phyloP scores from a whole-genome alignment of 2,888 invertebrate species.

The Drosophila greeni region DNA sequence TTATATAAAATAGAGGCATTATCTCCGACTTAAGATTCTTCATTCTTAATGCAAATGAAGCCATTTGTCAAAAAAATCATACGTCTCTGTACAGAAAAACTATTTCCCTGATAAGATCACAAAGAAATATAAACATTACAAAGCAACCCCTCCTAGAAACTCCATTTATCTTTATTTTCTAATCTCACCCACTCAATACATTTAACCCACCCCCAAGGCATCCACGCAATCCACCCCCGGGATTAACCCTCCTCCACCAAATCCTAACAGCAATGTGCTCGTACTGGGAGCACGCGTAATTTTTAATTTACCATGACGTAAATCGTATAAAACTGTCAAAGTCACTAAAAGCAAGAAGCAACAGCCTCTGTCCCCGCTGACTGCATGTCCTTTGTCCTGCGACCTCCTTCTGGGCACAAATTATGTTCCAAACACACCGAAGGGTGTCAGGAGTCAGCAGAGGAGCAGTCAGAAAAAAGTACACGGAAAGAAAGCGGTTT shows the following conservation, averaged over 20 bases:
- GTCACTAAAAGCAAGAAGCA: slow-evolving; percentile 70
- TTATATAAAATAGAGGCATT: not conserved
- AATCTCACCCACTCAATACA: slow-evolving; percentile 41
- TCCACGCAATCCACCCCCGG: slow-evolving; percentile 15
- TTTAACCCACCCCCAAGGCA: slow-evolving; percentile 18
- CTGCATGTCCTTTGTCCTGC: slow-evolving; percentile 28
- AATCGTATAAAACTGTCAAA: slow-evolving; percentile 74
- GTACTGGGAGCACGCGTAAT: slow-evolving; percentile 60
- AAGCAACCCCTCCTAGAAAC: slow-evolving; percentile 18
- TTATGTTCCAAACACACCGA: slow-evolving; percentile 61
- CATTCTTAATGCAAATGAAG: slow-evolving; percentile 2
- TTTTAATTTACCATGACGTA: slow-evolving; percentile 73
- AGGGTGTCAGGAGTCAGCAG: slow-evolving; percentile 70
- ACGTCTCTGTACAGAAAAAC: slow-evolving; percentile 40
- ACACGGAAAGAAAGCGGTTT: slow-evolving; percentile 1
- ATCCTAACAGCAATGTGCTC: slow-evolving; percentile 1
- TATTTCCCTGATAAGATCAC: slow-evolving; percentile 43
- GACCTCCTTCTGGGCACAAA: slow-evolving; percentile 53
- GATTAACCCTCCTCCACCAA: slow-evolving; percentile 28
- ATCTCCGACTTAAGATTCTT: not conserved
- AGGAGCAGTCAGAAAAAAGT: slow-evolving; percentile 39
- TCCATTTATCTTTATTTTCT: slow-evolving; percentile 31
- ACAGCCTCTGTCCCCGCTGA: slow-evolving; percentile 53
- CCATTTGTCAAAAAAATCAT: slow-evolving; percentile 30
- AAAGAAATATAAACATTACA: slow-evolving; percentile 16